A percentile compares a stretch with the other conserved stretches of the same genome.
Evolutionary conservation across 2,113 vertebrate species (phyloP).

Genomic region (Arenaria interpres): DNA sequence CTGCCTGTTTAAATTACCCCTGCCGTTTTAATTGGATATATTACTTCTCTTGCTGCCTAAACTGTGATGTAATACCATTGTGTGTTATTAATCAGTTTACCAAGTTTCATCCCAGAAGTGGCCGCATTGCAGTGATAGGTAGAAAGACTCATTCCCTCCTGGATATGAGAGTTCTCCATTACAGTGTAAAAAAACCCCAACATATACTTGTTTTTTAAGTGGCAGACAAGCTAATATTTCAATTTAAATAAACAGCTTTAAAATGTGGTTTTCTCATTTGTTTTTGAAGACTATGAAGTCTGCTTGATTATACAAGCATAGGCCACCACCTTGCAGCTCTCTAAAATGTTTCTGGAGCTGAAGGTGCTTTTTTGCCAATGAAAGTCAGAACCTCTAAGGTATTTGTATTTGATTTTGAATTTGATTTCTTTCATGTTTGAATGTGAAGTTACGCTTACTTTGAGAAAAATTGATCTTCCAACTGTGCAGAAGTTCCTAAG

Average conservation of each 20-base stretch:
- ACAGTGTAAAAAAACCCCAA: background rate
- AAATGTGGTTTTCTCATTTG: background rate
- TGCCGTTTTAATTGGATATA: constrained; percentile 75
- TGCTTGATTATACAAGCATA: background rate
- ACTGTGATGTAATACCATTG: constrained; percentile 66
- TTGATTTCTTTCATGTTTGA: background rate
- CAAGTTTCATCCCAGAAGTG: constrained; percentile 29
- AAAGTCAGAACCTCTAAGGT: background rate
- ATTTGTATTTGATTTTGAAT: background rate
- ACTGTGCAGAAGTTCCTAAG: background rate
- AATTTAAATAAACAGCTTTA: background rate
- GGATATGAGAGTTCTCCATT: background rate
- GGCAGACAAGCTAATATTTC: background rate
- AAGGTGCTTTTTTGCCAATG: background rate
- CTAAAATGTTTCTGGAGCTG: background rate
- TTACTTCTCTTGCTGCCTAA: constrained; percentile 64
- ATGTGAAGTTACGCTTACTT: background rate
- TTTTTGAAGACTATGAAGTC: background rate
- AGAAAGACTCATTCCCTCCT: background rate
- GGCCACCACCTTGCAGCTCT: background rate
- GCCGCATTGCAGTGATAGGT: background rate
- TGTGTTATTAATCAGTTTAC: constrained; percentile 69
- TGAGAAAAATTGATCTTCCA: background rate
- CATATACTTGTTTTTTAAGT: background rate
- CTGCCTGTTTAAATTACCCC: constrained; percentile 71